Evolutionary conservation across 2,797 vertebrate species (phyloP).

Genomic region (Pseudotriccus pelzelni): DNA sequence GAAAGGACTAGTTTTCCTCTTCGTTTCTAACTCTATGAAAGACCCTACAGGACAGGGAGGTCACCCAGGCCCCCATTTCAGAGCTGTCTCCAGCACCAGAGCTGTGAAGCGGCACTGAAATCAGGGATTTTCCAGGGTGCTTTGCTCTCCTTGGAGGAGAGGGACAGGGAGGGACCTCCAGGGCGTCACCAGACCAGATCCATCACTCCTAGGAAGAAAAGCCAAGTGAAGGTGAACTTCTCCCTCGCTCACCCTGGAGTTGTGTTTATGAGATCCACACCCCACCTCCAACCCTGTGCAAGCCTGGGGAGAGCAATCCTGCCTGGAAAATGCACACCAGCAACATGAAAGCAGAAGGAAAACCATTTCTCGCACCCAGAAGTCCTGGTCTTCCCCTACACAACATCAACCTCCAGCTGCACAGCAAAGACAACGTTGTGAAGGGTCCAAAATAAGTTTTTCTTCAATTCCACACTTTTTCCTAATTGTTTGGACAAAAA

Average conservation of each 20-base stretch:
- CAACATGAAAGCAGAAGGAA: fast-evolving
- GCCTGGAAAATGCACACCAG: background rate
- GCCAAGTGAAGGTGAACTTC: background rate
- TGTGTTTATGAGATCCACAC: fast-evolving
- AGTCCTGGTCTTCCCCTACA: background rate
- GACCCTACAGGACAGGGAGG: background rate
- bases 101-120: background rate
- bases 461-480: background rate
- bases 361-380: background rate
- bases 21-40: background rate
- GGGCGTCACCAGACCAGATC: fast-evolving
- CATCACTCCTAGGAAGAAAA: background rate
- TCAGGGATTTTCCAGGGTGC: background rate
- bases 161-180: background rate
- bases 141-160: background rate
- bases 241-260: background rate
- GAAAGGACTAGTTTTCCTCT: background rate
- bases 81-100: background rate
- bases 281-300: fast-evolving
- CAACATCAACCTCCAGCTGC: background rate
- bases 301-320: background rate
- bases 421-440: background rate
- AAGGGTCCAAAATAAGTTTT: background rate
- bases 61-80: background rate
- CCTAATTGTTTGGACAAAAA: background rate